Evolutionary conservation across 2,888 invertebrate species (phyloP), one percentile per base, ranked within the genome.

Genomic region (Timandra comae): DNA sequence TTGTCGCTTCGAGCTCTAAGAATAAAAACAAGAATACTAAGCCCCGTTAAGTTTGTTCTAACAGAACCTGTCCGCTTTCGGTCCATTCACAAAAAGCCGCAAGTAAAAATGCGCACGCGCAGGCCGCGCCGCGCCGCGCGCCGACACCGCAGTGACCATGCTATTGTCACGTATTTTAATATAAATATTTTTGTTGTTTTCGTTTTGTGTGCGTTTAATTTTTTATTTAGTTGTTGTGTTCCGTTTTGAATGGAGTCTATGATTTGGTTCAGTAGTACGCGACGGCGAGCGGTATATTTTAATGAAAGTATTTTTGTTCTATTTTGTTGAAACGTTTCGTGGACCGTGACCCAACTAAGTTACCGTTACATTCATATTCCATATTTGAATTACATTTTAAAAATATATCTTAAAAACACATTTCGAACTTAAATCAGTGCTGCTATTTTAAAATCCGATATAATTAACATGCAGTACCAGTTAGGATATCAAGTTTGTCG

Each of bases 41-140:
- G 29, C 74, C 67, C 81, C 81, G 81, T 81, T 81, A 79, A 75
- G 76, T 77, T 75, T 71, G 73, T 65, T 77, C 76, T 76, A 70
- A 73, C 68, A 63, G 70, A 71, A 77, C 76, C 65, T 71, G 77
- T 70, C 61, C 40, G 57, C 60, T 56, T 63, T 59, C 54, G 62
- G 59, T 61, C 67, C 80, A 81, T 81, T 80, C 75, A 81, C 71
- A 76, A 80, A 80, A 78, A 78, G 69, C 61, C 52, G 63, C 60
- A 58, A 49, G 57, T 48, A 58, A 61, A 53, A 57, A 61, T 54
- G 62, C 74, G 72, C 74, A 67, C 62, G 58, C 78, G 77, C 78
- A 69, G 4, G 16, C 16, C 16, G 6, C 16, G 57, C 61, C 54
- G 62, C 74, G 72, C 74, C 62, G 58, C 62, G 58, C 78, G 68